Percentiles rank a stretch among this genome's conserved stretches.
These are phyloP conservation scores for Crax fasciolata DNA, from an alignment of 2,797 vertebrate species.

Conservation along the genomic window DNA sequence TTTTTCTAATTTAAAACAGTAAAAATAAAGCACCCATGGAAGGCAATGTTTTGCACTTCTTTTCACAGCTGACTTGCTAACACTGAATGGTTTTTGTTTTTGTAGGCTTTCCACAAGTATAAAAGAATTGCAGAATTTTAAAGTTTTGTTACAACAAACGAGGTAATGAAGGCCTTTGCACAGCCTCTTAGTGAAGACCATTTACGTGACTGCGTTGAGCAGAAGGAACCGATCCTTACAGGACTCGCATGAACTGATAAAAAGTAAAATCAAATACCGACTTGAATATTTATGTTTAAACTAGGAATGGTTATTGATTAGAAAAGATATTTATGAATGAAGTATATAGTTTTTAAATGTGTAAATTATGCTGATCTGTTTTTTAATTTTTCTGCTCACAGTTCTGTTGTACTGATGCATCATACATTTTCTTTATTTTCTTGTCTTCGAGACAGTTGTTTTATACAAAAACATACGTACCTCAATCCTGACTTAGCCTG, in stretches of 20 bases:
- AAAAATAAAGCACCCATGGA: background rate
- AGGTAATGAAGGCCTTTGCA: constrained; percentile 89
- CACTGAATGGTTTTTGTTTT: background rate
- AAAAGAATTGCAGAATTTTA: constrained; percentile 92
- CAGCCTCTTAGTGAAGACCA: constrained; percentile 49
- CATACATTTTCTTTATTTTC: constrained; percentile 39
- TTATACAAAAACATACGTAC: constrained; percentile 2
- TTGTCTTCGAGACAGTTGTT: constrained; percentile 43
- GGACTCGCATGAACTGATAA: constrained; percentile 78
- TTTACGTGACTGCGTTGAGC: constrained; percentile 67
- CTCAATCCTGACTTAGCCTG: background rate
- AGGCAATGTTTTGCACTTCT: background rate
- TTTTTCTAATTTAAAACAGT: background rate
- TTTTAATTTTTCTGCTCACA: constrained; percentile 61
- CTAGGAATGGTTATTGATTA: constrained; percentile 72
- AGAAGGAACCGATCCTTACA: constrained; percentile 78
- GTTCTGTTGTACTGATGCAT: constrained; percentile 54
- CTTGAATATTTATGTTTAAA: constrained; percentile 86
- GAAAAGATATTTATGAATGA: constrained; percentile 84
- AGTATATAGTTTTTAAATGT: constrained; percentile 80
- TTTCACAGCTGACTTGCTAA: background rate
- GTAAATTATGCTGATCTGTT: constrained; percentile 81
- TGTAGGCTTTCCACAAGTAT: constrained; percentile 94
- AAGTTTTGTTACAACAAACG: constrained; percentile 87
- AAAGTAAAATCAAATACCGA: constrained; percentile 76